Percentiles rank a stretch among this genome's conserved stretches.
Conservation (phyloP, 2,113 vertebrate genomes). For the Antennarius striatus region DNA sequence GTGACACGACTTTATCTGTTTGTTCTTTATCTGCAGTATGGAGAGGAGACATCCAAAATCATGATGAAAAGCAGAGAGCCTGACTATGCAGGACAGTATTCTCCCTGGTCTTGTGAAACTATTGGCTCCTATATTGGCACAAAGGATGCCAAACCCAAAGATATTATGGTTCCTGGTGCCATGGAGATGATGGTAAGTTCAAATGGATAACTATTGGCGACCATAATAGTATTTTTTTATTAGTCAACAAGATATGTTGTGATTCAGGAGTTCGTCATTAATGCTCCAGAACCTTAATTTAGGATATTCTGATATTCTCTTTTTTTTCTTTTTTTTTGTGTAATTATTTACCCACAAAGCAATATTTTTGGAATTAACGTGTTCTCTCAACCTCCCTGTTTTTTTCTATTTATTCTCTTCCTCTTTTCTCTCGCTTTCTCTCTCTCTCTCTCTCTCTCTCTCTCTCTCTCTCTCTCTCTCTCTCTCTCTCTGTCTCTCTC, state of each 20-base stretch:
- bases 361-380: too few species aligned
- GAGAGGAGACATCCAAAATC: conserved; percentile 89
- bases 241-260: background rate
- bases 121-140: conserved; percentile 98
- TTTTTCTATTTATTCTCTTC: too few species aligned
- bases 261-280: too few species aligned
- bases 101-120: conserved; percentile 98
- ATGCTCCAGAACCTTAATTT: background rate
- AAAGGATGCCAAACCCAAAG: conserved; percentile 98
- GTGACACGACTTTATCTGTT: background rate
- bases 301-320: background rate
- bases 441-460: background rate
- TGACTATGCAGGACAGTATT: conserved; percentile 94
- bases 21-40: conserved; percentile 80
- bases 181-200: conserved; percentile 92
- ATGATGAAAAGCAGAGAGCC: conserved; percentile 90
- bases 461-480: background rate
- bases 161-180: conserved; percentile 84
- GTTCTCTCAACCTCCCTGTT: too few species aligned
- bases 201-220: background rate
- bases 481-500: conserved; percentile 5
- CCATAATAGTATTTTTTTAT: background rate
- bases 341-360: too few species aligned
- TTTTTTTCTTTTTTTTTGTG: too few species aligned
- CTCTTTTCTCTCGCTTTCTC: background rate